Evolutionary conservation across 2,113 vertebrate species (phyloP).

Genomic region (Euleptes europaea): DNA sequence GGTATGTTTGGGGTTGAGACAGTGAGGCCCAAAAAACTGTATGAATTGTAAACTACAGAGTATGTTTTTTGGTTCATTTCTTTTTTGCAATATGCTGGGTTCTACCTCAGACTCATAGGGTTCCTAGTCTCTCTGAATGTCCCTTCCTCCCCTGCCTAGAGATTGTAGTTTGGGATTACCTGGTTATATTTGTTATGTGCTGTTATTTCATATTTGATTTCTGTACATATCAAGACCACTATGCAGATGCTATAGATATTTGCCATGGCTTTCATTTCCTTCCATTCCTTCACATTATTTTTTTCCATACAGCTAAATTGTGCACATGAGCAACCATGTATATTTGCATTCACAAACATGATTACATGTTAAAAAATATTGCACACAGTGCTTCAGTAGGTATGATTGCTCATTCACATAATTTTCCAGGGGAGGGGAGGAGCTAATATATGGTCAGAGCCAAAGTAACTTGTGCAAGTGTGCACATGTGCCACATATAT

Average conservation of each 20-base stretch:
- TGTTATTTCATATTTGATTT: background rate
- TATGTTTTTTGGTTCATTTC: background rate
- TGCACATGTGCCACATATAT: background rate
- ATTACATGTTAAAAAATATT: background rate
- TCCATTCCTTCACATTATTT: background rate
- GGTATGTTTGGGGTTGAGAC: background rate
- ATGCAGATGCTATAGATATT: background rate
- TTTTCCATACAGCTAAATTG: background rate
- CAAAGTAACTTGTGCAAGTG: background rate
- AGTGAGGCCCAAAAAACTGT: background rate
- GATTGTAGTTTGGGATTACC: background rate
- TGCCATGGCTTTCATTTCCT: background rate
- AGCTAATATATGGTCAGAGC: background rate
- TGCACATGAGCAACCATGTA: background rate
- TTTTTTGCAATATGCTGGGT: no score
- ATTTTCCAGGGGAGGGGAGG: background rate
- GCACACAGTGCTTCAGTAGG: background rate
- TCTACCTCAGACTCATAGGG: background rate
- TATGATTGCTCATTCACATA: background rate
- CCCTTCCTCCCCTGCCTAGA: background rate
- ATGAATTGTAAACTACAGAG: background rate
- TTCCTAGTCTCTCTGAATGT: background rate
- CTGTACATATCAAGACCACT: background rate
- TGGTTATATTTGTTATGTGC: background rate
- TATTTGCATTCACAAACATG: background rate